Evolutionary conservation across 2,888 invertebrate species (phyloP).

Genomic region (Charanyca ferruginea): DNA sequence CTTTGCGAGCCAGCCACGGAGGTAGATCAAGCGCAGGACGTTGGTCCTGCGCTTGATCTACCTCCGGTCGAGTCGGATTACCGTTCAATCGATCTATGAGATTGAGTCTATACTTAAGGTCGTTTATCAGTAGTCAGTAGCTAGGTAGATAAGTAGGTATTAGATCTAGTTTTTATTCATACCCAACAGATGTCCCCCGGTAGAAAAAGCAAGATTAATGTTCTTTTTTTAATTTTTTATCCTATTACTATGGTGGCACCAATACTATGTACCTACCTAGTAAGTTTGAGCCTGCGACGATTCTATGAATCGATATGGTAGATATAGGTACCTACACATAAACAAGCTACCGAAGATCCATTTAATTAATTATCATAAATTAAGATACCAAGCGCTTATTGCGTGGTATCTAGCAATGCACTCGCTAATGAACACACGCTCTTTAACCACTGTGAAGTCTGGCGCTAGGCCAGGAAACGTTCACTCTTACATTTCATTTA

Average conservation of each 20-base stretch:
- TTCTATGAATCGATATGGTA: too few species aligned
- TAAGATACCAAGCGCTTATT: neutral
- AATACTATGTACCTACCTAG: too few species aligned
- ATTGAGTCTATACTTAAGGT: too few species aligned
- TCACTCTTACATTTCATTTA: slow-evolving; percentile 39
- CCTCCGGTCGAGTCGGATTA: too few species aligned
- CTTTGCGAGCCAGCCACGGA: too few species aligned
- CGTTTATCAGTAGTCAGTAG: neutral
- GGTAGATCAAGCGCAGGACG: too few species aligned
- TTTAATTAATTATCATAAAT: neutral
- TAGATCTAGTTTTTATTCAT: neutral
- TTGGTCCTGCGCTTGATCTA: too few species aligned
- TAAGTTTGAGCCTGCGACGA: too few species aligned
- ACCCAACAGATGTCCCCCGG: neutral
- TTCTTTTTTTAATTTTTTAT: neutral
- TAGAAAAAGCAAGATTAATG: neutral
- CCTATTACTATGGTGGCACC: too few species aligned
- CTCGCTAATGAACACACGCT: slow-evolving; percentile 44
- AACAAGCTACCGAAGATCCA: neutral
- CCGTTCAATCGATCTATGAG: too few species aligned
- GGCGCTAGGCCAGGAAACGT: slow-evolving; percentile 50
- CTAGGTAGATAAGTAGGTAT: too few species aligned
- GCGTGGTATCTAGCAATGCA: slow-evolving; percentile 19
- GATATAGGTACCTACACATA: too few species aligned
- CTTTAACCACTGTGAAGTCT: slow-evolving; percentile 26